A percentile compares a stretch with the other conserved stretches of the same genome.
Conservation (phyloP, 2,888 invertebrate genomes). For the Melolontha melolontha region DNA sequence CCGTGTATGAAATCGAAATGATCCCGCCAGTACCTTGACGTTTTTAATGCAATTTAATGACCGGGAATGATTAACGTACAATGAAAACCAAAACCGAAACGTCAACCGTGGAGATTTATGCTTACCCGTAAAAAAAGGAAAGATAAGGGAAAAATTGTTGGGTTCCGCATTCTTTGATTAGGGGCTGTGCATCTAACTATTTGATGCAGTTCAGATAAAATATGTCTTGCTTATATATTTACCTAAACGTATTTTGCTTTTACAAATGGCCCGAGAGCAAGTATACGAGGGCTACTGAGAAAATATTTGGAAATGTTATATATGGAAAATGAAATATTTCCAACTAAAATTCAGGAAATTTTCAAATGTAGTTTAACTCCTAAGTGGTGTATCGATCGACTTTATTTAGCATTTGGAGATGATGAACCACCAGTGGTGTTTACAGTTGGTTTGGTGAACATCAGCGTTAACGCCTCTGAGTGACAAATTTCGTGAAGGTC, state of each 20-base stretch:
- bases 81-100: constrained; percentile 26
- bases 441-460: too few relatives aligned
- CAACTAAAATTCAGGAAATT: too few relatives aligned
- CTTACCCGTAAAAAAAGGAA: constrained; percentile 41
- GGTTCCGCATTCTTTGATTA: constrained; percentile 5
- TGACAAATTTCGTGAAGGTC: too few relatives aligned
- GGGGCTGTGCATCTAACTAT: constrained; percentile 5
- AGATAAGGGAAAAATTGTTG: constrained; percentile 27
- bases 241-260: background rate
- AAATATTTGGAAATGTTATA: too few relatives aligned
- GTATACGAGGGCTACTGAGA: too few relatives aligned
- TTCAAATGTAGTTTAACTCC: too few relatives aligned
- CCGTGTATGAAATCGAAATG: constrained; percentile 47
- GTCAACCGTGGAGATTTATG: constrained; percentile 45
- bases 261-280: too few relatives aligned
- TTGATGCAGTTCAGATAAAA: constrained; percentile 18
- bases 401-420: too few relatives aligned
- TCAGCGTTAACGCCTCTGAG: too few relatives aligned
- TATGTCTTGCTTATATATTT: background rate
- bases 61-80: constrained; percentile 47
- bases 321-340: too few relatives aligned
- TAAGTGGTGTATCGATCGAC: too few relatives aligned
- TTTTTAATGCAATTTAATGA: constrained; percentile 49
- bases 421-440: too few relatives aligned
- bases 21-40: constrained; percentile 43